phyloP scores from a whole-genome alignment of 2,888 invertebrate species.

The Drepana falcataria region DNA sequence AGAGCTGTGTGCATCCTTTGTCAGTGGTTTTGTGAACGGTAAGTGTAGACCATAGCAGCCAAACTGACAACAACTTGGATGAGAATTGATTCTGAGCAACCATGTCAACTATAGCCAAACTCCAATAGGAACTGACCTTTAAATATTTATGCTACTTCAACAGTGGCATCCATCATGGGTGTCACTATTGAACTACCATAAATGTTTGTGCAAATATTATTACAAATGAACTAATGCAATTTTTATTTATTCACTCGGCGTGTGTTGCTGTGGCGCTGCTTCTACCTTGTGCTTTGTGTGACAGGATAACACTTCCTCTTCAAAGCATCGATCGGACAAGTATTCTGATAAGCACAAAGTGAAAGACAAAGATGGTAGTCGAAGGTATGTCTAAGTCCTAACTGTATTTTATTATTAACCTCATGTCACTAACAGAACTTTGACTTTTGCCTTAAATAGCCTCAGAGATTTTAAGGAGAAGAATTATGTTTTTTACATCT shows the following conservation, averaged over 20 bases:
- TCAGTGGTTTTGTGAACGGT: slow-evolving; percentile 81
- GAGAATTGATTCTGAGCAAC: slow-evolving; percentile 37
- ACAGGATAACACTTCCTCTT: slow-evolving; percentile 78
- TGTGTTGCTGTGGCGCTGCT: slow-evolving; percentile 80
- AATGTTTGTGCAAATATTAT: slow-evolving; percentile 48
- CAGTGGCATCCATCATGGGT: slow-evolving; percentile 26
- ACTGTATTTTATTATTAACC: not conserved
- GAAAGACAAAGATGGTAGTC: slow-evolving; percentile 53
- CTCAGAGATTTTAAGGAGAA: too few relatives aligned
- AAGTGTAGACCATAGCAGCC: slow-evolving; percentile 80
- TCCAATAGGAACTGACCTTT: slow-evolving; percentile 40
- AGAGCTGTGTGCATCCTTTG: slow-evolving; percentile 82
- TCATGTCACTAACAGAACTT: too few relatives aligned
- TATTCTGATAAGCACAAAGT: slow-evolving; percentile 77
- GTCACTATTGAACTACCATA: slow-evolving; percentile 54
- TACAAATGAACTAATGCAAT: slow-evolving; percentile 71
- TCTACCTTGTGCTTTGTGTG: slow-evolving; percentile 81
- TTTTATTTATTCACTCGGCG: slow-evolving; percentile 78
- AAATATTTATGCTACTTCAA: slow-evolving; percentile 57
- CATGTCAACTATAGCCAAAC: slow-evolving; percentile 55
- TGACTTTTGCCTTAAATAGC: too few relatives aligned
- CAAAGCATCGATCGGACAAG: slow-evolving; percentile 77
- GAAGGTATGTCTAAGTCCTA: slow-evolving; percentile 44
- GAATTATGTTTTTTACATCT: too few relatives aligned
- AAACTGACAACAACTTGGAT: slow-evolving; percentile 53